Evolutionary conservation across 2,797 vertebrate species (phyloP), one percentile per base, ranked within the genome.

Genomic region (Melanotaenia pygmaea): DNA sequence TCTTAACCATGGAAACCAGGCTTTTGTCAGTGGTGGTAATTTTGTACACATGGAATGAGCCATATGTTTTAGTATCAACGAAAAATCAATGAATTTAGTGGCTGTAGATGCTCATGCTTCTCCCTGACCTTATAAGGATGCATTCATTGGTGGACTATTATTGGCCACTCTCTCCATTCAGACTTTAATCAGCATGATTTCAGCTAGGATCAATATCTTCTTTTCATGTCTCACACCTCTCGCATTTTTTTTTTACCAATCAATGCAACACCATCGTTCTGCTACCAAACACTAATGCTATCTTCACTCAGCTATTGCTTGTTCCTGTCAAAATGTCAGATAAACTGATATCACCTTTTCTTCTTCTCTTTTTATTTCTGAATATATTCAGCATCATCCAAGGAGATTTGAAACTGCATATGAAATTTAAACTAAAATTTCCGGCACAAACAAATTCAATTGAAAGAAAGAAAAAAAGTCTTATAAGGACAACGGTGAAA

Each of bases 211-310:
- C 93, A 89, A 94, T 94, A 94, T 77, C 70, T 89, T 88, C 88
- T 92, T 93, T 93, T 91, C 88, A 92, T 88, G 72, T 93, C 88
- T 88, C 77, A 80, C 90, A 89, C 90, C 91, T 92, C 89, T 91
- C 87, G 85, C 86, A 58, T 88, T 87, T 85, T 90, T 90, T 82
- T 87, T 72, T 67, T 40, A 57, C 51, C 65, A 77, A 92, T 94
- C 92, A 91, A 94, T 94, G 90, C 40, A 14, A 64, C 70, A 34
- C 80, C 86, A 83, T 84, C 86, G 77, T 83, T 82, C 84, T 85
- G 72, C 72, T 63, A 5, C 50, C 64, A 62, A 45, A 76, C 75
- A 80, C 78, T 67, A 83, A 85, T 67, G 65, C 43, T 10, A 1
- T 63, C 68, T 80, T 69, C 65, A 79, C 89, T 91, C 79, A 90